Evolutionary conservation across 35 echinoderm and acorn worm species (phyloP), one percentile per base, ranked within the genome.

Genomic region (Hemicentrotus pulcherrimus): DNA sequence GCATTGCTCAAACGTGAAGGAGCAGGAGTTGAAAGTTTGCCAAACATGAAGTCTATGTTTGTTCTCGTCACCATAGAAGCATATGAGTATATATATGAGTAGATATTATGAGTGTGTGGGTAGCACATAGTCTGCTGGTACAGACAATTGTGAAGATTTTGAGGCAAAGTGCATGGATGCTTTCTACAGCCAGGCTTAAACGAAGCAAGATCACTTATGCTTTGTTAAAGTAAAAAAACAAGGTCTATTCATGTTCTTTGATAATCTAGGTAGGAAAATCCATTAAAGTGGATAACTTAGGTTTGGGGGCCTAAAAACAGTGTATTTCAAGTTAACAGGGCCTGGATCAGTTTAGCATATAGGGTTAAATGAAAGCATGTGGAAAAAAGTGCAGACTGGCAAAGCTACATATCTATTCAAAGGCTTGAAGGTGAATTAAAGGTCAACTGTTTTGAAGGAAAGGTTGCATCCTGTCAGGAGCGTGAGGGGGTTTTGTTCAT

Each of bases 11-110:
- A 78, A 78, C 65, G 65, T 78, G 35, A 1, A 70, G 24, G 19
- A 70, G 61, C 61, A 78, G 65, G 28, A 78, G 65, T 78, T 78
- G 65, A 78, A 78, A 78, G 65, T 78, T 78, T 78, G 65, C 65
- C 65, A 78, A 78, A 28, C 65, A 22, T 24, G 28, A 22, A n/a
- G 65, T 78, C 65, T 78, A 78, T 28, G 28, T 78, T 78, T 78
- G 65, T 28, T n/a, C 28, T 78, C 24, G 65, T 78, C 65, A 78
- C 65, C 65, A 78, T 78, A 78, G 65, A 78, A n/a, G 65, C 65
- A 78, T 78, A n/a, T n/a, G 65, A 78, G 18, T 24, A 78, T 22
- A 78, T 22, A 78, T 78, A n/a, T n/a, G 65, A 78, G 18, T 24
- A 78, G 65, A 78, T 22, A 78, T 78, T 78, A 78, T 4, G 28